These are phyloP conservation scores for Cololabis saira DNA, from an alignment of 2,113 vertebrate species.

Conservation along the genomic window DNA sequence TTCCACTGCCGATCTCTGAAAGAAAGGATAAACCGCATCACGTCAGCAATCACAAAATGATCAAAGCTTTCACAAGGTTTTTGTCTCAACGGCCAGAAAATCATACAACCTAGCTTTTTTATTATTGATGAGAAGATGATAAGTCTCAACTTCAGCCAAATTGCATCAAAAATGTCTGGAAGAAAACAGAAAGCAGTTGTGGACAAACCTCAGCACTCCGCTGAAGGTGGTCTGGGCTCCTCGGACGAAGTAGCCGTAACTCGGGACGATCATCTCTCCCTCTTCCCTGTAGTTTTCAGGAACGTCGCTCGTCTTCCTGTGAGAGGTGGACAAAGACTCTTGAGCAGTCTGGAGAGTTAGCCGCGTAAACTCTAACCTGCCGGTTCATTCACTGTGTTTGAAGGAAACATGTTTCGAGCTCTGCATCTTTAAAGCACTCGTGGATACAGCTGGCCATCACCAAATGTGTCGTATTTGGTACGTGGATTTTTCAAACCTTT, in stretches of 20 bases:
- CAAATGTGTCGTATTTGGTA: too few relatives aligned
- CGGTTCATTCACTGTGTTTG: too few relatives aligned
- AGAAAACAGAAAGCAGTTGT: slow-evolving; percentile 1
- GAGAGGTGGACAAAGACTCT: background rate
- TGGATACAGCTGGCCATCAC: too few relatives aligned
- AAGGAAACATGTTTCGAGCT: too few relatives aligned
- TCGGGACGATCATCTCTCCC: slow-evolving; percentile 91
- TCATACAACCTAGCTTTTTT: background rate
- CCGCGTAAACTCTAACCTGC: too few relatives aligned
- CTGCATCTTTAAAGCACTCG: too few relatives aligned
- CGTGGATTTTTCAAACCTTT: too few relatives aligned
- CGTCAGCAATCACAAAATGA: background rate
- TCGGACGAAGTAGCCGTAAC: slow-evolving; percentile 92
- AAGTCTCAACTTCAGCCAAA: background rate
- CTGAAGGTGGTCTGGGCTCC: slow-evolving; percentile 96
- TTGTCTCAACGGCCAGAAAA: background rate
- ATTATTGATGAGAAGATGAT: background rate
- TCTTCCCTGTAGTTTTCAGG: slow-evolving; percentile 90
- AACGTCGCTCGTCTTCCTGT: slow-evolving; percentile 90
- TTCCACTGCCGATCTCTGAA: slow-evolving; percentile 98
- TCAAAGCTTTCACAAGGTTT: too few relatives aligned
- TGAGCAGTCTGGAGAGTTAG: background rate
- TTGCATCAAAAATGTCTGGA: too few relatives aligned
- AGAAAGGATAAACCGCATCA: slow-evolving; percentile 45
- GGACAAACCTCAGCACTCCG: slow-evolving; percentile 88